Base-by-base conservation (phyloP, 2,113 vertebrate species). In the Erythrocercus mccallii region DNA sequence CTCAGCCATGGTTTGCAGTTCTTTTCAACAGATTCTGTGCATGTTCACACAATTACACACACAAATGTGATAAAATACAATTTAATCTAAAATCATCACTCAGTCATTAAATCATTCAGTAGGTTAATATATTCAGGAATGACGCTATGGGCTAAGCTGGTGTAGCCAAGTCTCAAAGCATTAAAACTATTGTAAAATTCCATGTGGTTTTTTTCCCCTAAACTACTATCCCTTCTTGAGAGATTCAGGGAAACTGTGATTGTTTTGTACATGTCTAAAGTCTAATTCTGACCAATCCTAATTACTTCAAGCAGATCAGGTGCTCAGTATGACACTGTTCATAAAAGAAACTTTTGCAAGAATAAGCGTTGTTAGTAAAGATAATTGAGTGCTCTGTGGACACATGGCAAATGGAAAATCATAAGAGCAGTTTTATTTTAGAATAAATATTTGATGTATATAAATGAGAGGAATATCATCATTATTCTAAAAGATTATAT, bases 41-140 rank as follows among this genome's bases (percentile, higher is more conserved):
- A 73, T 94, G 94, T 68, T 96, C 85, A 85, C 71, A 86, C 84
- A 96, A 62, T 90, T 95, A 88, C 71, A 86, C 85, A 69, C 71
- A 88, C 40, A 54, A 90, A 73, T 33, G 64, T 95, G 84, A 97
- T 86, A 95, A 95, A 96, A 94, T 30, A 66, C 45, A 88, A n/a
- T 87, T 95, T 95, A 95, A 96, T 96, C 87, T 94, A 91, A 96
- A 96, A 93, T 96, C 96, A 96, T 91, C 94, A 69, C 65, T 91
- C 79, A 56, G 79, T 91, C 93, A 93, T 94, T 95, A 97, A 91
- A 91, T 96, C 92, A 93, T 93, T 92, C 94, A 95, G 84, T 90
- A 90, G 38, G 70, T 76, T 96, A 91, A 95, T 97, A 95, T 96
- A 97, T 96, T 97, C 94, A 95, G 94, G 93, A 95, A 97, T 96